Evolutionary conservation across 2,888 invertebrate genomes (phyloP).

Genomic region (Phyllotreta striolata): DNA sequence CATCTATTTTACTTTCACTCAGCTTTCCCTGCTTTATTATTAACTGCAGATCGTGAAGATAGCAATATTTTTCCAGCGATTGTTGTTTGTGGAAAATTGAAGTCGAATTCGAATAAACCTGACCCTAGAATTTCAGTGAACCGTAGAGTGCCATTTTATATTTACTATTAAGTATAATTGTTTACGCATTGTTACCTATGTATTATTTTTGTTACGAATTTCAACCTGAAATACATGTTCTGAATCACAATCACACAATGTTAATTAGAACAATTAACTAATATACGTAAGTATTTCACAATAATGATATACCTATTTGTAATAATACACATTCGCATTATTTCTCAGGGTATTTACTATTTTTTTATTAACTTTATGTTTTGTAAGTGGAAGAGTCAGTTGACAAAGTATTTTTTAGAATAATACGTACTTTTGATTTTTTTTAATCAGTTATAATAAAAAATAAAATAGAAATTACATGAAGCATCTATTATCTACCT

Average conservation of each 20-base stretch:
- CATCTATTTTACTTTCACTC: too few species aligned
- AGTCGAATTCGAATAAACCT: not conserved
- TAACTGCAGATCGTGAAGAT: constrained; percentile 4
- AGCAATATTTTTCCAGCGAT: not conserved
- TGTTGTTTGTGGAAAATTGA: not conserved
- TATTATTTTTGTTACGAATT: constrained; percentile 43
- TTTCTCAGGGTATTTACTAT: constrained; percentile 41
- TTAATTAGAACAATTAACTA: constrained; percentile 28
- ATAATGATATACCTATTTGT: not conserved
- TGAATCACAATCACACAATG: constrained; percentile 30
- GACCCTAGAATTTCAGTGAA: constrained; percentile 36
- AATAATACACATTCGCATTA: constrained; percentile 25
- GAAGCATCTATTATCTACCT: not conserved
- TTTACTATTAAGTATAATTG: constrained; percentile 39
- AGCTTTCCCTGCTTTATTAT: too few species aligned
- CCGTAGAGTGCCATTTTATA: constrained; percentile 49
- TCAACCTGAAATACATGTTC: constrained; percentile 51
- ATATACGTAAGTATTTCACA: constrained; percentile 20
- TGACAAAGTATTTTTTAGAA: not conserved
- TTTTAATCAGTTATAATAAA: not conserved
- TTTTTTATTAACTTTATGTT: constrained; percentile 11
- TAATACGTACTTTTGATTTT: constrained; percentile 12
- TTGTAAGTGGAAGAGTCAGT: constrained; percentile 2
- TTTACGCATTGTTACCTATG: constrained; percentile 50
- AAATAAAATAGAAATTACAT: too few species aligned